Evolutionary conservation across 1,140 invertebrate genomes (phyloP), one percentile per base, ranked within the genome.

Genomic region (Aphaenogaster rudis): DNA sequence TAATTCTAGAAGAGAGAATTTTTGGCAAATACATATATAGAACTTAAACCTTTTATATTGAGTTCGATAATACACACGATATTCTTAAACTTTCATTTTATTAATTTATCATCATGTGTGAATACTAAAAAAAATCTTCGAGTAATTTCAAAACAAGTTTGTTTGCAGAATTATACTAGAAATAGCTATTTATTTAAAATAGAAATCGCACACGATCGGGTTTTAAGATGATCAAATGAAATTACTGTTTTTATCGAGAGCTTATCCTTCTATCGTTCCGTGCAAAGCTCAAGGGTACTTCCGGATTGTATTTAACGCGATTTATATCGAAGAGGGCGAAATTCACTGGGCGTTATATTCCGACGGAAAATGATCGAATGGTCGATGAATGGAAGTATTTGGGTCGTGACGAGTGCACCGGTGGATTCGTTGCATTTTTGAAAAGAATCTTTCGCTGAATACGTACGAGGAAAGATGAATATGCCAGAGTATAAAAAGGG

Each of bases 381-480:
- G 21, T 39, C 9, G 64, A 67, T 33, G 88, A 72, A 86, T 86
- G 59, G 67, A 88, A 88, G 88, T 89, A 89, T 88, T 88, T 89
- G 81, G 88, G 80, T 74, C 88, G 17, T 66, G 74, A 74, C 45
- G 74, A 89, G 87, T 86, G 59, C 71, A 54, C 57, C 72, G 52
- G 52, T 77, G 69, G 69, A 88, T 57, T 85, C 57, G 72, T 39
- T 57, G 54, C 78, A 42, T 85, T 64, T 89, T 88, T 72, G 42
- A 89, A 88, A 88, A 63, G 52, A 74, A 89, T 86, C 74, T n/a
- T 15, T 28, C 59, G n/a, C 17, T 57, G 66, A 88, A 88, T 89
- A 59, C 66, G 66, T 15, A 59, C 33, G 11, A 15, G 36, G 7
- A 50, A 48, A 45, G 33, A 57, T 39, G 54, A 74, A 48, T 69